Evolutionary conservation across 2,888 invertebrate genomes (phyloP).

Genomic region (Rhynchonema sp.): DNA sequence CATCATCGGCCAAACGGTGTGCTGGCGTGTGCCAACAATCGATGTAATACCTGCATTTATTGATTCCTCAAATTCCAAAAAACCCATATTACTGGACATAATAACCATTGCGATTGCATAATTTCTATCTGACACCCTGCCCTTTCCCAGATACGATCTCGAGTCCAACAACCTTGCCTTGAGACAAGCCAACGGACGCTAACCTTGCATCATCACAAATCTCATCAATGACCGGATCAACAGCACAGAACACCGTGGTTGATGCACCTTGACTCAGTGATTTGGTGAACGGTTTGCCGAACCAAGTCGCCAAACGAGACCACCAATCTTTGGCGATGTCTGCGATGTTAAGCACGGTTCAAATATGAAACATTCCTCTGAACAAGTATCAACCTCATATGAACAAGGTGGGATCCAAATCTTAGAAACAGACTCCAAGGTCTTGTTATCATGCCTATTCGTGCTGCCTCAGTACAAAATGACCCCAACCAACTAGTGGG

Average conservation of each 20-base stretch:
- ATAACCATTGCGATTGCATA: not conserved
- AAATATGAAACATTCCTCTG: too few relatives aligned
- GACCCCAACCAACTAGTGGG: not conserved
- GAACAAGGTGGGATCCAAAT: too few relatives aligned
- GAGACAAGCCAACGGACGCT: too few relatives aligned
- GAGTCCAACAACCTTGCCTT: too few relatives aligned
- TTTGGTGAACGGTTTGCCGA: not conserved
- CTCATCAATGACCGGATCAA: not conserved
- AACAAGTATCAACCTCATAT: too few relatives aligned
- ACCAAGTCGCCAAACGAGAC: not conserved
- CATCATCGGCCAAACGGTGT: not conserved
- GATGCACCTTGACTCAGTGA: not conserved
- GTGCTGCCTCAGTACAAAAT: not conserved
- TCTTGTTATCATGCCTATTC: not conserved
- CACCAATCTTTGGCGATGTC: not conserved
- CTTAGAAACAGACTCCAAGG: too few relatives aligned
- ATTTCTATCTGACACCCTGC: too few relatives aligned
- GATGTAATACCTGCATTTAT: not conserved
- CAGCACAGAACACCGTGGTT: not conserved
- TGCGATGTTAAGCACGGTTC: too few relatives aligned
- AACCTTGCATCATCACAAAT: not conserved
- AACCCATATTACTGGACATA: not conserved
- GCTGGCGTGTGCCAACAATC: not conserved
- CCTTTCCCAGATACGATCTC: too few relatives aligned
- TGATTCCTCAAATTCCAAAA: not conserved